Conservation (phyloP, 64 coral and sea anemone species). For the Catalaphyllia jardinei region DNA sequence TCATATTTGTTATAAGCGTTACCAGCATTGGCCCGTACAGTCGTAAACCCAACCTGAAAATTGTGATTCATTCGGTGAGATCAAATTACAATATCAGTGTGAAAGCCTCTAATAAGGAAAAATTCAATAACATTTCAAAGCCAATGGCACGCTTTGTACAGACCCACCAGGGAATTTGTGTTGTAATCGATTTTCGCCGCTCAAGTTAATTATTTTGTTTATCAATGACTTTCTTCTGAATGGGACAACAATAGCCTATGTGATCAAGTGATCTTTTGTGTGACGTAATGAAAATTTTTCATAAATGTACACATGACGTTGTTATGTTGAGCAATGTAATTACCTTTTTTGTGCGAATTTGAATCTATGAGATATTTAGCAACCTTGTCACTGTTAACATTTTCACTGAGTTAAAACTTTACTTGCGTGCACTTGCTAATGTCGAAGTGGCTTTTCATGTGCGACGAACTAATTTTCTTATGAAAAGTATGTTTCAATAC, state of each 20-base stretch:
- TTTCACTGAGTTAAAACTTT: too few relatives aligned
- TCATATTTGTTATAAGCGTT: background rate
- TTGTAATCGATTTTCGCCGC: background rate
- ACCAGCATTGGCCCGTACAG: background rate
- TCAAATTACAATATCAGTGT: background rate
- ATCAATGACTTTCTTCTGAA: background rate
- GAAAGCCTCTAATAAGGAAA: background rate
- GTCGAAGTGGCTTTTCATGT: background rate
- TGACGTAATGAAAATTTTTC: too few relatives aligned
- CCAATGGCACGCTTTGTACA: background rate
- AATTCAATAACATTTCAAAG: background rate
- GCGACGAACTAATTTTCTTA: background rate
- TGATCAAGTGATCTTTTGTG: background rate
- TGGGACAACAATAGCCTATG: background rate
- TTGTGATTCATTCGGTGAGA: too few relatives aligned
- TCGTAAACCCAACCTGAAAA: too few relatives aligned
- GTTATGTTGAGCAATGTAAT: background rate
- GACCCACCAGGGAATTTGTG: background rate
- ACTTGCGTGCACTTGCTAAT: too few relatives aligned
- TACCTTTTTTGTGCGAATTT: background rate
- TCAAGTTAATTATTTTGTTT: slow-evolving; percentile 17
- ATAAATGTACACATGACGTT: background rate
- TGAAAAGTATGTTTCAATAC: too few relatives aligned
- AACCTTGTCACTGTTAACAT: background rate
- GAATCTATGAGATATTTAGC: background rate